A percentile compares a stretch with the other conserved stretches of the same genome.
Conservation (phyloP, 2,797 vertebrate species). For the Pipistrellus pipistrellus region DNA sequence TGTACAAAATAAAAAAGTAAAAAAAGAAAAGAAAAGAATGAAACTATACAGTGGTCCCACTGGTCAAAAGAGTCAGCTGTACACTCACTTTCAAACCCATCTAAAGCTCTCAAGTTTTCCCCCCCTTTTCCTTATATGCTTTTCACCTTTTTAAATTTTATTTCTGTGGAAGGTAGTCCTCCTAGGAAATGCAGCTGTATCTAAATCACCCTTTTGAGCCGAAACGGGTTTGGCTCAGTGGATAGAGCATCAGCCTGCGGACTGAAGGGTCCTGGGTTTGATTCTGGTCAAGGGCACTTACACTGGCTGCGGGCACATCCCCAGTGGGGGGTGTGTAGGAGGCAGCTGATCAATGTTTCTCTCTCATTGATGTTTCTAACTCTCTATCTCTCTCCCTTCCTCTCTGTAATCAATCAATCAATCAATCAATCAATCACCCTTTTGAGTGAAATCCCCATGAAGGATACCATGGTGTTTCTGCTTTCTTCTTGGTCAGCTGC, state of each 20-base stretch:
- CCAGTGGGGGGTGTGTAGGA: too few species aligned
- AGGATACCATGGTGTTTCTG: not conserved
- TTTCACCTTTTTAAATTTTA: not conserved
- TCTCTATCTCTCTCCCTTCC: too few species aligned
- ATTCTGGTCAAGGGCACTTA: too few species aligned
- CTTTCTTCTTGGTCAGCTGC: not conserved
- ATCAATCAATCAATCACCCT: not conserved
- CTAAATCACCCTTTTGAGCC: not conserved
- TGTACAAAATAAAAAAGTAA: not conserved
- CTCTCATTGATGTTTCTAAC: too few species aligned
- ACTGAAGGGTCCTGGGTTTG: too few species aligned
- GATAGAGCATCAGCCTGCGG: too few species aligned
- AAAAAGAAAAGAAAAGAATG: too few species aligned
- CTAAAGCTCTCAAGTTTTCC: not conserved
- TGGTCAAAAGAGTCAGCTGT: not conserved
- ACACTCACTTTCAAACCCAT: not conserved
- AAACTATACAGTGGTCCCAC: not conserved
- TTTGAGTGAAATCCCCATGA: not conserved
- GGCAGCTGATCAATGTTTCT: too few species aligned
- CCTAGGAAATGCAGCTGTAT: not conserved
- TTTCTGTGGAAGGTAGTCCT: not conserved
- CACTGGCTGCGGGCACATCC: too few species aligned
- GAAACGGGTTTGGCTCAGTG: too few species aligned
- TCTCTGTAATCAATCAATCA: too few species aligned
- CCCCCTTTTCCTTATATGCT: not conserved